A percentile compares a stretch with the other conserved stretches of the same genome.
Evolutionary conservation across 2,888 invertebrate species (phyloP).

Genomic region (Taphrorychus bicolor): DNA sequence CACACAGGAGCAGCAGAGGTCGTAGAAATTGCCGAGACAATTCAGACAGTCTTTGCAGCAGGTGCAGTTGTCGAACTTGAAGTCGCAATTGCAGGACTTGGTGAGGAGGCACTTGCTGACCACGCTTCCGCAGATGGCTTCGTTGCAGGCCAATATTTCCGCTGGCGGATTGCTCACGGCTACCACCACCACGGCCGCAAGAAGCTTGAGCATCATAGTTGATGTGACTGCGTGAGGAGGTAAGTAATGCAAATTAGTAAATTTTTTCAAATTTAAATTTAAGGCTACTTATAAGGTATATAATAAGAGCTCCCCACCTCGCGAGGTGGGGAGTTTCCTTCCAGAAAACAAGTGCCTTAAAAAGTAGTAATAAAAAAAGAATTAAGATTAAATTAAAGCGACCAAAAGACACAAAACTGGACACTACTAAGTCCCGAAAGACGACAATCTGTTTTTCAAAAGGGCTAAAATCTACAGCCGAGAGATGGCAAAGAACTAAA

Average conservation of each 20-base stretch:
- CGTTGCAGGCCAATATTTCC: constrained; percentile 71
- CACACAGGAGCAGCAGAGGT: constrained; percentile 96
- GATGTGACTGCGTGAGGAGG: background rate
- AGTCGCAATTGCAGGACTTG: constrained; percentile 94
- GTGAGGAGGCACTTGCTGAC: constrained; percentile 97
- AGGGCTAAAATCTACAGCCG: too few species aligned
- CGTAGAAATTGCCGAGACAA: constrained; percentile 87
- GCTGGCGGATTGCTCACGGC: constrained; percentile 7
- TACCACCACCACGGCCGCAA: constrained; percentile 4
- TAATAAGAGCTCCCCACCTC: too few species aligned
- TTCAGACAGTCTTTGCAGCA: constrained; percentile 93
- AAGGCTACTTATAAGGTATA: too few species aligned
- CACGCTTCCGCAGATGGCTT: constrained; percentile 93
- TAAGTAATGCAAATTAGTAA: background rate
- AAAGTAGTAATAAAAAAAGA: too few species aligned
- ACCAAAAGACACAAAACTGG: too few species aligned
- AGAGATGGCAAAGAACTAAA: too few species aligned
- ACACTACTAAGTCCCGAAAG: too few species aligned
- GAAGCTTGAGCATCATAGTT: background rate
- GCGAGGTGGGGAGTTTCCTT: too few species aligned
- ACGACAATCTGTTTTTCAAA: too few species aligned
- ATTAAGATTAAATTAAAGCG: too few species aligned
- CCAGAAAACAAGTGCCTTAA: too few species aligned
- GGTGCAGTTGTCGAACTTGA: constrained; percentile 69
- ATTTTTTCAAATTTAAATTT: too few species aligned